Evolutionary conservation across 64 coral and sea anemone species (phyloP), one percentile per base, ranked within the genome.

Genomic region (Montipora capricornis): DNA sequence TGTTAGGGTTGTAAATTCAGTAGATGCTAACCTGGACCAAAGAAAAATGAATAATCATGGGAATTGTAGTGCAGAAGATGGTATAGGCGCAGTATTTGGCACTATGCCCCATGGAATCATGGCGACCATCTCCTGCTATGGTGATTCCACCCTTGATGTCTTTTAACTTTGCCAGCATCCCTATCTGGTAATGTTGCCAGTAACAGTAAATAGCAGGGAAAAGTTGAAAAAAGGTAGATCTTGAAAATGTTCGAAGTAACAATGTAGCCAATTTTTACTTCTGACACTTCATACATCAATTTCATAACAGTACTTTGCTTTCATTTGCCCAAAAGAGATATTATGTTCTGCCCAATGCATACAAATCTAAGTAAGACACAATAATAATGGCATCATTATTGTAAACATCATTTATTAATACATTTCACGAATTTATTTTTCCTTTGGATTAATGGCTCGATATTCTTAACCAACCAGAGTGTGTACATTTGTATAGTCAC

Each of bases 61-160:
- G 44, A 48, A 80, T 19, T 20, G 78, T 80, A 51, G 44, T 49
- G 20, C 78, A 80, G 53, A 80, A 80, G 48, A 80, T 80, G 78
- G 78, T 80, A 48, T 80, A 80, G 8, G 78, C 78, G 6, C 78
- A 20, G 29, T 47, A 80, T 48, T 80, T 80, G 47, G 78, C 78
- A 52, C 48, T 52, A 24, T 80, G 78, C 48, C 78, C 78, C 78
- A 80, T 80, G 16, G 37, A 47, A 51, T 80, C 78, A 80, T 80
- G 47, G 4, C 78, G 78, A n/a, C 78, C 78, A 80, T 80, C 78
- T 80, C 78, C 78, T 52, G 78, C 78, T 19, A 52, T 52, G 5
- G 47, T 80, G 16, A 80, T 50, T 46, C 78, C 78, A 50, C 7
- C 78, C 17, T 44, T n/a, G 4, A 80, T 5, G 8, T 50, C 78